phyloP scores from a whole-genome alignment of 2,888 invertebrate species.

The Tetragonisca angustula region DNA sequence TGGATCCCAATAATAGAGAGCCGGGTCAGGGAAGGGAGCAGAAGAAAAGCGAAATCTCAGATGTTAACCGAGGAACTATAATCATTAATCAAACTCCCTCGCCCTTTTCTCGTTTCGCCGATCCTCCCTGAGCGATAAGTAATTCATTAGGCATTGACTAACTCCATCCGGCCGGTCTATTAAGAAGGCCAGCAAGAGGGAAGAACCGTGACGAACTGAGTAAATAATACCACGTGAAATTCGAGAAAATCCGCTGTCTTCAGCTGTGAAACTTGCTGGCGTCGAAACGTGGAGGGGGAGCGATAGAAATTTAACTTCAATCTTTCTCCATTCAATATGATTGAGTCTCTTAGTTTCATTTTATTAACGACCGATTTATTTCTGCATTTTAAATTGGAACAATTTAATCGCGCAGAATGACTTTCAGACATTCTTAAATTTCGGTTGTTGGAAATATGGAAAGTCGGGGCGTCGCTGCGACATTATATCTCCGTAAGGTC shows the following conservation, averaged over 20 bases:
- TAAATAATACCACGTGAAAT: slow-evolving; percentile 35
- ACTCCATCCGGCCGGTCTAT: slow-evolving; percentile 29
- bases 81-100: slow-evolving; percentile 45
- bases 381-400: too few species aligned
- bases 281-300: neutral
- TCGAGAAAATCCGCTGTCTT: slow-evolving; percentile 5
- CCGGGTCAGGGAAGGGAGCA: neutral
- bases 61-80: slow-evolving; percentile 32
- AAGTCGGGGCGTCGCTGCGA: neutral
- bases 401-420: too few species aligned
- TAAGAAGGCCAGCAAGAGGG: slow-evolving; percentile 21
- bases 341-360: neutral
- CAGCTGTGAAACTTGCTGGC: neutral
- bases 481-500: neutral
- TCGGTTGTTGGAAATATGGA: too few species aligned
- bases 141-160: slow-evolving; percentile 48
- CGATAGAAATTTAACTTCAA: slow-evolving; percentile 10
- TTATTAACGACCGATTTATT: too few species aligned
- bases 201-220: slow-evolving; percentile 26
- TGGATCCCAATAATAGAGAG: slow-evolving; percentile 1
- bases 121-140: slow-evolving; percentile 40
- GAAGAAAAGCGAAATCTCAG: slow-evolving; percentile 10
- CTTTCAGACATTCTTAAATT: too few species aligned
- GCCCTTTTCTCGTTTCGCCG: slow-evolving; percentile 38
- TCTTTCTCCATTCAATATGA: neutral